Conservation (phyloP, 2,888 invertebrate genomes). For the Lepidochrysops patricia region DNA sequence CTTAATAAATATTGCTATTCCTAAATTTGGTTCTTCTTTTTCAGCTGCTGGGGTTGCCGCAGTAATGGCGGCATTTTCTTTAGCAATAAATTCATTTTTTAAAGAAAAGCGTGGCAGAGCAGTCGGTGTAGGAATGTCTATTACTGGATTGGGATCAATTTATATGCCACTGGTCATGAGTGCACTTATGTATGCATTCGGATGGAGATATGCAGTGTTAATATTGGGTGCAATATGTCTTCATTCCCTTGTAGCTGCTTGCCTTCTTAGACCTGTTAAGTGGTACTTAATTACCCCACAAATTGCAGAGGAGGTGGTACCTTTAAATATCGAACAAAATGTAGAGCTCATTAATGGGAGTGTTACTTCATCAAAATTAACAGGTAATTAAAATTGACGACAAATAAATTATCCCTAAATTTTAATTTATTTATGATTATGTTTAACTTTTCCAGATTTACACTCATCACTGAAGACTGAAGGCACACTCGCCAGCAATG, state of each 20-base stretch:
- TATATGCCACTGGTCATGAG: constrained; percentile 77
- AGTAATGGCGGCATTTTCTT: constrained; percentile 74
- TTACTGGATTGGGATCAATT: constrained; percentile 80
- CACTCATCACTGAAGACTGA: constrained; percentile 36
- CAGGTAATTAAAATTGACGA: constrained; percentile 32
- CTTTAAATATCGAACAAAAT: constrained; percentile 44
- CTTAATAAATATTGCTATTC: background rate
- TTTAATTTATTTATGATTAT: background rate
- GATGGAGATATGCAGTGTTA: constrained; percentile 76
- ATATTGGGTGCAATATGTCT: constrained; percentile 77
- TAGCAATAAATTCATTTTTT: constrained; percentile 80
- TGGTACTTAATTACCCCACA: constrained; percentile 74
- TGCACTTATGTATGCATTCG: constrained; percentile 69
- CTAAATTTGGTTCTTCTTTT: constrained; percentile 30
- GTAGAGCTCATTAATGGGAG: constrained; percentile 48
- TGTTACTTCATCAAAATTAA: constrained; percentile 38
- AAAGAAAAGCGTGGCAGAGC: constrained; percentile 76
- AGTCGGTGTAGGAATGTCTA: constrained; percentile 76
- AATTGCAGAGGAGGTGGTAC: constrained; percentile 43
- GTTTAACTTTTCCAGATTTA: constrained; percentile 35
- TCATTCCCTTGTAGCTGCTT: constrained; percentile 75
- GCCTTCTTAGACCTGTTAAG: constrained; percentile 78
- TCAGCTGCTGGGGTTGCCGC: constrained; percentile 77
- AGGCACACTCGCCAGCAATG: constrained; percentile 36
- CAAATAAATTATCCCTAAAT: background rate